Percentiles rank a stretch among this genome's conserved stretches.
Conservation (phyloP, 2,797 vertebrate genomes). For the Rhynchotus rufescens region DNA sequence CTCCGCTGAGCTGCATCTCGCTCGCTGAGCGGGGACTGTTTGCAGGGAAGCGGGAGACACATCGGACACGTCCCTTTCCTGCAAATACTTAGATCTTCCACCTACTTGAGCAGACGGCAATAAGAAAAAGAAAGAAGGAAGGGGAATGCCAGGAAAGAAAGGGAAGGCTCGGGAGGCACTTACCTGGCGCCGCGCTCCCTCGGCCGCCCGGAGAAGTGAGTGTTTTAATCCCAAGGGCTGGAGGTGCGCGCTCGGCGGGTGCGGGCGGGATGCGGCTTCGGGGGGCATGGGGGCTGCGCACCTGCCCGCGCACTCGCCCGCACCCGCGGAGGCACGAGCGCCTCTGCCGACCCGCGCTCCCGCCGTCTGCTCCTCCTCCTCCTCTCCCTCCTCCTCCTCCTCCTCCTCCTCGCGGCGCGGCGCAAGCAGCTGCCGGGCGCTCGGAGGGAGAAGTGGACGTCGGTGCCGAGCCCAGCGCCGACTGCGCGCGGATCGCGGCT, state of each 20-base stretch:
- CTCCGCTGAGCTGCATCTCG: neutral
- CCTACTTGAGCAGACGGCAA: neutral
- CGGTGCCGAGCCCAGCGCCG: constrained; percentile 40
- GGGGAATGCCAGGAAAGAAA: neutral
- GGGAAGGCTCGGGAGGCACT: constrained; percentile 32
- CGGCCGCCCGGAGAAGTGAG: constrained; percentile 3
- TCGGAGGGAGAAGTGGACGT: constrained; percentile 15
- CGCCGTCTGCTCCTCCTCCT: neutral
- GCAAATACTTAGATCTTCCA: constrained; percentile 13
- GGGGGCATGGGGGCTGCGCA: constrained; percentile 35
- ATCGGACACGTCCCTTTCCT: neutral
- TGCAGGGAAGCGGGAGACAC: neutral
- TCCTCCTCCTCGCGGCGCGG: neutral
- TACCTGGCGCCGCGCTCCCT: constrained; percentile 38
- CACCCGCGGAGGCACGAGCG: neutral
- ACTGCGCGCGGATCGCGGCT: constrained; percentile 48
- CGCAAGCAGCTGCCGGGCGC: neutral
- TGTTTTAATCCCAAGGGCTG: constrained; percentile 64
- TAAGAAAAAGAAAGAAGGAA: neutral
- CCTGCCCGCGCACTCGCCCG: neutral
- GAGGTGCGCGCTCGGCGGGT: neutral
- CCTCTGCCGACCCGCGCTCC: neutral
- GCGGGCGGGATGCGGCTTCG: constrained; percentile 33
- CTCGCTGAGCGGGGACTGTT: neutral
- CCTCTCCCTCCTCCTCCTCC: neutral